These are phyloP conservation scores for Hyperopisus bebe DNA, from an alignment of 2,113 vertebrate genomes.

Conservation along the genomic window DNA sequence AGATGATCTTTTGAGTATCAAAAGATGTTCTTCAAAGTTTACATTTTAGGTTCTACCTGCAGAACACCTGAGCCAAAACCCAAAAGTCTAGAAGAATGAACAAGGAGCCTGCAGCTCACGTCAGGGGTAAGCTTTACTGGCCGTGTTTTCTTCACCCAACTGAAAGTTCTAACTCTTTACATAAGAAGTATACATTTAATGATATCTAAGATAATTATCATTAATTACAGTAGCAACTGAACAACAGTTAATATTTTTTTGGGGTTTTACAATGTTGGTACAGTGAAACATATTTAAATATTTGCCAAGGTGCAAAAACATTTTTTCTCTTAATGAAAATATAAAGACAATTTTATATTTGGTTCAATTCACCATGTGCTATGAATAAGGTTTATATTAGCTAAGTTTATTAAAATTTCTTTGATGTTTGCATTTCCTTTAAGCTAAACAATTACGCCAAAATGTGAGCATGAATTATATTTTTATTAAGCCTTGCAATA, in stretches of 20 bases:
- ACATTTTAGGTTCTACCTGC: neutral
- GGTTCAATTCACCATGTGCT: neutral
- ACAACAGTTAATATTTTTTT: neutral
- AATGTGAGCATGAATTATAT: neutral
- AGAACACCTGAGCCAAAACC: neutral
- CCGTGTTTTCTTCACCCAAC: neutral
- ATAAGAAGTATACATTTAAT: neutral
- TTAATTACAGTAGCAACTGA: neutral
- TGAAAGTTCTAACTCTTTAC: neutral
- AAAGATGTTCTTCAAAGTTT: neutral
- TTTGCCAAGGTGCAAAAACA: neutral
- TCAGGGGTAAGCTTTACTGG: too few relatives aligned
- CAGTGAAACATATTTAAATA: neutral
- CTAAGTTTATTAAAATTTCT: neutral
- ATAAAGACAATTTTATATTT: neutral
- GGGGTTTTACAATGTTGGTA: neutral
- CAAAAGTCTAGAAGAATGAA: neutral
- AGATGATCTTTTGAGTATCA: neutral
- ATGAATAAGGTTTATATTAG: neutral
- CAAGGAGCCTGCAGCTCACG: neutral
- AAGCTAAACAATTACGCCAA: neutral
- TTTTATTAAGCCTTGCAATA: neutral
- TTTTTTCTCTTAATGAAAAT: neutral
- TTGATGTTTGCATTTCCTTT: neutral
- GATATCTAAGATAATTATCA: neutral